Evolutionary conservation across 2,797 vertebrate species (phyloP), one percentile per base, ranked within the genome.

Genomic region (Babyrousa celebensis): DNA sequence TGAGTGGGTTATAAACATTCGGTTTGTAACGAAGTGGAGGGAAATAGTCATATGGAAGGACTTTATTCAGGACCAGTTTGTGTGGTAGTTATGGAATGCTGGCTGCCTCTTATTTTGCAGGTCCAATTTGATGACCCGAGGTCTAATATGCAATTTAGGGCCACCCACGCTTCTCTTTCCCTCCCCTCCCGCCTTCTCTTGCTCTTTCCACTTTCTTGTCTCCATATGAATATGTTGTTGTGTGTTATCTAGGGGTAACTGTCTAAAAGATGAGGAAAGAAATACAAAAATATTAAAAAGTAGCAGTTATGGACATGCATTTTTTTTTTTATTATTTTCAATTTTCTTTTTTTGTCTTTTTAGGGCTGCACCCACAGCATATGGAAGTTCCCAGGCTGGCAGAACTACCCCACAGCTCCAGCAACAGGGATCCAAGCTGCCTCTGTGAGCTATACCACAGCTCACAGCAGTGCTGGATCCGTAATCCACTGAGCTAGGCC

Each of bases 241-340:
- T 72, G 5, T 5, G 60, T 25, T 95, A 21, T n/a, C 80, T 92
- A 63, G 20, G 20, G 63, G 15, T 65, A 74, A 63, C 58, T 60
- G n/a, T 77, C 43, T 83, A 52, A 94, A 86, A 29, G 23, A 25
- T 52, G 14, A 4, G 60, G 11, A 25, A 86, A 40, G 58, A 67
- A 84, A 56, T 16, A 75, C 52, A 87, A 74, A 77, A 87, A 85
- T 71, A 56, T 92, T 2, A 56, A 74, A 82, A 86, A 84, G 60
- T 17, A 90, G 27, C 36, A 85, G 6, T 75, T 91, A 92, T 7
- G 6, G n/a, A 0, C 36, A 36, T 48, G 43, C 43, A 48, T 10
- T 7, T 48, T 48, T 48, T 48, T 48, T 48, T 7, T 48, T 48
- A 48, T 48, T 10, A 48, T 48, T 48, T 48, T 48, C 6, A 48